Percentiles rank a stretch among this genome's conserved stretches.
Evolutionary conservation across 2,888 invertebrate species (phyloP).

Genomic region (Sarcophaga rosellei): DNA sequence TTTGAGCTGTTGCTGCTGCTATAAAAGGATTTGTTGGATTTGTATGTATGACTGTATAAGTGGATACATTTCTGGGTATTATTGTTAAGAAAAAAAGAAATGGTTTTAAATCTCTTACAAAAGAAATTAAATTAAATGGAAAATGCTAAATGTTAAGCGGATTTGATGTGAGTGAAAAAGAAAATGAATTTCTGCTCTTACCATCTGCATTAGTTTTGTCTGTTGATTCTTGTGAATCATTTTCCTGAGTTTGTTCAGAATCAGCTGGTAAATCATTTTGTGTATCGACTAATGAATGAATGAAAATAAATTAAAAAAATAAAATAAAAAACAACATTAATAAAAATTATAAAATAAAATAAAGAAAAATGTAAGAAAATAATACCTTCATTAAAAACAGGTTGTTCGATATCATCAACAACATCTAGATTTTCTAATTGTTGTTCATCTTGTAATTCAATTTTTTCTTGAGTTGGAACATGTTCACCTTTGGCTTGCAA

Average conservation of each 20-base stretch:
- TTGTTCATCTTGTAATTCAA: conserved; percentile 79
- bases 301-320: conserved; percentile 69
- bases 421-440: conserved; percentile 75
- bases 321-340: conserved; percentile 69
- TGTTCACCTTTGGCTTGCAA: conserved; percentile 82
- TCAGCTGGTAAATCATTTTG: conserved; percentile 71
- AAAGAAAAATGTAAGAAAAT: conserved; percentile 27
- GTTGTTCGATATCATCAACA: conserved; percentile 75
- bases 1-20: conserved; percentile 48
- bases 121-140: conserved; percentile 53
- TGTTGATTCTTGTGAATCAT: conserved; percentile 70
- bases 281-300: conserved; percentile 54
- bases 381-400: conserved; percentile 82
- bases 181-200: conserved; percentile 72
- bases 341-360: conserved; percentile 73
- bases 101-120: conserved; percentile 34
- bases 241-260: conserved; percentile 70
- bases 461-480: conserved; percentile 80
- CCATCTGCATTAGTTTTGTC: conserved; percentile 75
- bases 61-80: background rate
- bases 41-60: background rate
- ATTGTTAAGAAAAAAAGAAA: background rate
- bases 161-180: conserved; percentile 29
- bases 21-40: background rate
- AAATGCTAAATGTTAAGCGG: conserved; percentile 48